Percentiles rank a stretch among this genome's conserved stretches.
phyloP scores from a whole-genome alignment of 2,113 vertebrate genomes.

The Psettodes erumei region DNA sequence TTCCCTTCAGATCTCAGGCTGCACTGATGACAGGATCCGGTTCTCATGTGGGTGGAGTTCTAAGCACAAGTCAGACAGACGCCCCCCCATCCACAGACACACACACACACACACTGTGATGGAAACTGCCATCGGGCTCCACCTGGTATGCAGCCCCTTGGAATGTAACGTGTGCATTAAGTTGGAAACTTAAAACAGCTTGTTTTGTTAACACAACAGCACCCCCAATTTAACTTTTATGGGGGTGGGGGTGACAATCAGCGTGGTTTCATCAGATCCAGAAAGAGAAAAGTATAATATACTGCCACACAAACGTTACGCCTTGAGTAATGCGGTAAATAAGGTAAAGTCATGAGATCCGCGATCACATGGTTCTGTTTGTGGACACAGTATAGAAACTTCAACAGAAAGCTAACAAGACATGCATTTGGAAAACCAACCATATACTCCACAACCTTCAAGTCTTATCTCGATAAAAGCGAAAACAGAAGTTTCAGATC shows the following conservation, averaged over 20 bases:
- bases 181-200: background rate
- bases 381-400: background rate
- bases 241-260: background rate
- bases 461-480: too few relatives aligned
- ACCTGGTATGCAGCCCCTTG: slow-evolving; percentile 23
- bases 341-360: background rate
- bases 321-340: too few relatives aligned
- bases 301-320: background rate
- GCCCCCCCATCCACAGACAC: background rate
- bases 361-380: background rate
- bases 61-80: slow-evolving; percentile 27
- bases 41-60: slow-evolving; percentile 57
- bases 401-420: too few relatives aligned
- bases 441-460: background rate
- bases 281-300: background rate
- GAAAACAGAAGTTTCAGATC: too few relatives aligned
- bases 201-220: background rate
- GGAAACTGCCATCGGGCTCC: slow-evolving; percentile 21
- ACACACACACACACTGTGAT: slow-evolving; percentile 13
- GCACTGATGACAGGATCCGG: slow-evolving; percentile 34
- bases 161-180: slow-evolving; percentile 5
- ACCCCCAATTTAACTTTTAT: background rate
- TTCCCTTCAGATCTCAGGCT: slow-evolving; percentile 39
- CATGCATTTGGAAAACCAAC: background rate
- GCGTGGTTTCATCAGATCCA: background rate